phyloP scores from a whole-genome alignment of 1,140 invertebrate species.

The Camponotus pennsylvanicus region DNA sequence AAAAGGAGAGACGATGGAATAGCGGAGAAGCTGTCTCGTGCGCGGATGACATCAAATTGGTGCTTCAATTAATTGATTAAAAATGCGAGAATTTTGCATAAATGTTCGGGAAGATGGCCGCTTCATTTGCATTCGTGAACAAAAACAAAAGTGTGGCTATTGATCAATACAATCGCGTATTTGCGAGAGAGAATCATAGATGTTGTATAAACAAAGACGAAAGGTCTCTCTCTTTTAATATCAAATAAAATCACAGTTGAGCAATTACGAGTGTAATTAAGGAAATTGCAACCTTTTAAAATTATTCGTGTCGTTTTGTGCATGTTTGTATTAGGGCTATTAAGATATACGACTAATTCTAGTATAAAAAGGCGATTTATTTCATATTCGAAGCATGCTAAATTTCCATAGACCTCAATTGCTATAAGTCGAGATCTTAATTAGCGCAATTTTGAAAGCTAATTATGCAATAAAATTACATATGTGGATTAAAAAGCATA shows the following conservation, averaged over 20 bases:
- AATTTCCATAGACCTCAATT: constrained; percentile 33
- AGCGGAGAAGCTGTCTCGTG: constrained; percentile 26
- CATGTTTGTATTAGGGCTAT: neutral
- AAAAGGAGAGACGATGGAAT: neutral
- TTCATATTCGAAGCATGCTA: neutral
- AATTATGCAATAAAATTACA: constrained; percentile 39
- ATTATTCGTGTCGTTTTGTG: neutral
- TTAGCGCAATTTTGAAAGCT: constrained; percentile 21
- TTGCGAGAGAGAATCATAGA: neutral
- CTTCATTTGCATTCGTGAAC: no score
- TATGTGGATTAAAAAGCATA: neutral
- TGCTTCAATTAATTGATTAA: constrained; percentile 43
- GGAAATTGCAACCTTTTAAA: neutral
- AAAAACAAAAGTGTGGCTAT: neutral
- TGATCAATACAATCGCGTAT: neutral
- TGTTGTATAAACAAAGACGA: neutral
- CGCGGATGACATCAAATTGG: constrained; percentile 10
- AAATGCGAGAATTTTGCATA: constrained; percentile 31
- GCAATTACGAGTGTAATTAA: neutral
- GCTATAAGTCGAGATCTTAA: neutral
- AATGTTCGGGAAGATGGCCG: neutral
- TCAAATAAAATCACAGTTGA: neutral
- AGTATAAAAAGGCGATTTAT: constrained; percentile 8
- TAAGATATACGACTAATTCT: constrained; percentile 5
- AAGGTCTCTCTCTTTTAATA: neutral